Percentiles rank a stretch among this genome's conserved stretches.
Conservation (phyloP, 2,113 vertebrate species). For the Crotalus tigris region DNA sequence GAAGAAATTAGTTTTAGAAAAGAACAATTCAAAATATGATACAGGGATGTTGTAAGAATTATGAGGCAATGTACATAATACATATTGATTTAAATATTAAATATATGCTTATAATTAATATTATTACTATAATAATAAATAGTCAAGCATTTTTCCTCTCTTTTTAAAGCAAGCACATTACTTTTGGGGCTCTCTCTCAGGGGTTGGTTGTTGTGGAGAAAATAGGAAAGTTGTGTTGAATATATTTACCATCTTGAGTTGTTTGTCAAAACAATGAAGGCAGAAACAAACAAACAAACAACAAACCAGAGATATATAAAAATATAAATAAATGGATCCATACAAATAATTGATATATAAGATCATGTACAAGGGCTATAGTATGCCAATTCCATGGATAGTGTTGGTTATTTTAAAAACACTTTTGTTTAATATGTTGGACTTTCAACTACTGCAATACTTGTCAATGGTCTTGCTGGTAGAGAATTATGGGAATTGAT, state of each 20-base stretch:
- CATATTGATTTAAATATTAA: neutral
- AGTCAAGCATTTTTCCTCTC: neutral
- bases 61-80: neutral
- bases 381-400: neutral
- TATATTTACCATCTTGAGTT: neutral
- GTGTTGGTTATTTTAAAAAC: neutral
- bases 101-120: neutral
- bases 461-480: neutral
- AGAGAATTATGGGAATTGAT: neutral
- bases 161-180: neutral
- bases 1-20: neutral
- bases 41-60: neutral
- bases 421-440: neutral
- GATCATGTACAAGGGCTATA: neutral
- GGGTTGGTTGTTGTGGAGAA: neutral
- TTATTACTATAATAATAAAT: neutral
- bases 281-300: neutral
- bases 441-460: neutral
- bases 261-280: neutral
- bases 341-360: neutral
- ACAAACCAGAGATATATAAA: neutral
- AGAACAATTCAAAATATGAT: neutral
- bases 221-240: neutral
- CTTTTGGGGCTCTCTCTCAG: neutral
- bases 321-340: neutral